phyloP scores from a whole-genome alignment of 2,113 vertebrate species.

The Tamias sibiricus region DNA sequence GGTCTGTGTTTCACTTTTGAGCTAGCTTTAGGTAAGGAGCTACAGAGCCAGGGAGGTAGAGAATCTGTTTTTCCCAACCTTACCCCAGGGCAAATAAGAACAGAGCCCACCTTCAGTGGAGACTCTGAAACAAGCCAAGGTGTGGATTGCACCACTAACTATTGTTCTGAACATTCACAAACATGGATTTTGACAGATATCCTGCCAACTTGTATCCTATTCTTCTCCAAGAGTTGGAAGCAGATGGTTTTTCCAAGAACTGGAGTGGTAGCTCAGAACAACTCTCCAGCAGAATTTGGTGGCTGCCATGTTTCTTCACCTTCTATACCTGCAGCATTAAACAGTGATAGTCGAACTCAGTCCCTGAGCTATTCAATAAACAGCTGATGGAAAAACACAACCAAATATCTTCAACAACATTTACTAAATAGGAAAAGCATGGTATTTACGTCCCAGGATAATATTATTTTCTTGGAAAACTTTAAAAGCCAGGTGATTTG shows the following conservation, averaged over 20 bases:
- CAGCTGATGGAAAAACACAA: background rate
- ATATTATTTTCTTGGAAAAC: background rate
- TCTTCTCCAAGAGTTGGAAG: background rate
- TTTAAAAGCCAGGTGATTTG: background rate
- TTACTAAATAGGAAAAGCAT: background rate
- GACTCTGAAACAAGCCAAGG: background rate
- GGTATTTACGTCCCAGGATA: background rate
- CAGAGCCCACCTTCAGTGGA: fast-evolving
- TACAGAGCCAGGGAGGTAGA: background rate
- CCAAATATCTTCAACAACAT: background rate
- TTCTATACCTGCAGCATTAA: background rate
- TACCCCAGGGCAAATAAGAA: background rate
- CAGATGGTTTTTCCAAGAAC: background rate
- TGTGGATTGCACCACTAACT: fast-evolving
- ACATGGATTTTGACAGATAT: background rate
- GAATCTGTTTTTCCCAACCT: background rate
- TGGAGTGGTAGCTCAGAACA: background rate
- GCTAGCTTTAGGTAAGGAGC: background rate
- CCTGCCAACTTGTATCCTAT: background rate
- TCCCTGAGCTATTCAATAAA: background rate
- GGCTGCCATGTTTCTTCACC: background rate
- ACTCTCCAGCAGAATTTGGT: background rate
- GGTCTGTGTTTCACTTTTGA: background rate
- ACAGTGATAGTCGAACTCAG: background rate
- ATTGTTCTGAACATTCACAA: background rate